phyloP scores from a whole-genome alignment of 2,113 vertebrate genomes.

The Pyrgilauda ruficollis region DNA sequence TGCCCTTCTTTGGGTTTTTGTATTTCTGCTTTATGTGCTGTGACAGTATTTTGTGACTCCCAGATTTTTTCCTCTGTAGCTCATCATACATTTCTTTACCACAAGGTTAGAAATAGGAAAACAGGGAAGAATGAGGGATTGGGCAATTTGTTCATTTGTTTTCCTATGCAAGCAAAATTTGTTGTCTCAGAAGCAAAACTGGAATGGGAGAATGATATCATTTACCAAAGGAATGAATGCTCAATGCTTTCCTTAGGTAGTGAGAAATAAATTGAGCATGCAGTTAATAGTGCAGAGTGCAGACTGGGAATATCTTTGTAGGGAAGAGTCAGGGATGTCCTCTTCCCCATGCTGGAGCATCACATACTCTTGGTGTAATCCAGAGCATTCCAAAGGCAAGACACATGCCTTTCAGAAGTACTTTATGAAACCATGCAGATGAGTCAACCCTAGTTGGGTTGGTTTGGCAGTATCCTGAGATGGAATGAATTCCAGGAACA shows the following conservation, averaged over 20 bases:
- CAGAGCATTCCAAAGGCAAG: slow-evolving; percentile 44
- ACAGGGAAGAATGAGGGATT: neutral
- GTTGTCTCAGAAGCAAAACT: neutral
- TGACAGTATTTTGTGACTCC: slow-evolving; percentile 9
- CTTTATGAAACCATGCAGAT: neutral
- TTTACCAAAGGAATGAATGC: neutral
- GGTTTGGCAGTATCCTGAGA: slow-evolving; percentile 30
- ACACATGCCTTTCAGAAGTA: neutral
- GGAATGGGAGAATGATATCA: neutral
- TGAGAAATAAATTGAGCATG: neutral
- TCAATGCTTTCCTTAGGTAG: neutral
- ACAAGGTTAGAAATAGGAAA: slow-evolving; percentile 21
- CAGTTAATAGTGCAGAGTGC: neutral
- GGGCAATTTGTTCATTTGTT: slow-evolving; percentile 28
- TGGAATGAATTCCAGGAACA: slow-evolving; percentile 42
- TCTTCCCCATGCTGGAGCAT: neutral
- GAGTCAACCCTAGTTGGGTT: slow-evolving; percentile 20
- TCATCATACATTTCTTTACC: slow-evolving; percentile 50
- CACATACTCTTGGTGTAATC: neutral
- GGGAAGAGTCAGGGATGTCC: neutral
- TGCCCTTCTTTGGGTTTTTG: neutral
- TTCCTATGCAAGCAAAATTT: slow-evolving; percentile 8
- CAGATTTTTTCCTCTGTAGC: slow-evolving; percentile 49
- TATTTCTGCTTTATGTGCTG: neutral
- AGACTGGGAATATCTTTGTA: neutral